Evolutionary conservation across 2,888 invertebrate genomes (phyloP), one percentile per base, ranked within the genome.

Genomic region (Clepsis dumicolana): DNA sequence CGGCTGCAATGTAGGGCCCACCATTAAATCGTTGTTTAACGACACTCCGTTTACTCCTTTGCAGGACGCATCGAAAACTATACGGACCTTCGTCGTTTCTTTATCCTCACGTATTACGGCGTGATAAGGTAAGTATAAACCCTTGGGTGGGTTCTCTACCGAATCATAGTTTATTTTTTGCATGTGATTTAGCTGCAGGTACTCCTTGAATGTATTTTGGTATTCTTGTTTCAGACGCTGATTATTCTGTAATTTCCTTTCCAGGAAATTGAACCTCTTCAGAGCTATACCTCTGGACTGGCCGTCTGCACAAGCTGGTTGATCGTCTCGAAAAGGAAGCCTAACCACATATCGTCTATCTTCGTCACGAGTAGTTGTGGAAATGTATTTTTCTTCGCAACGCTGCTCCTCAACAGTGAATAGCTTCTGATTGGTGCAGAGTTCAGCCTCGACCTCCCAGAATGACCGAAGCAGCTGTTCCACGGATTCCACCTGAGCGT

Each of bases 181-280:
- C 60, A 61, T 61, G 21, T 61, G 60, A 21, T 61, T 32, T 21
- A 61, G 24, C 32, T 29, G 25, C 21, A 61, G 14, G 21, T 64
- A 27, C 56, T 69, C n/a, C 27, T 62, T 64, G 7, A 70, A 64
- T n/a, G 48, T 70, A 18, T 62, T 62, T 7, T 24, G 4, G 14
- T 70, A 21, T 29, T 54, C 48, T 41, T 24, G 4, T 29, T 73
- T 64, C 21, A 27, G 27, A 48, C 16, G 52, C 48, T 73, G 74
- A 25, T 69, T 70, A 25, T 72, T 61, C 0, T 61, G 5, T 48
- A 74, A 44, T 41, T 77, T 77, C 72, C 0, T 73, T 29, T 18
- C 77, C 67, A 5, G 75, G 73, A 0, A 72, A 50, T 32, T 5
- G 52, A 50, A 77, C 74, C 29, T 73, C 54, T 57, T 59, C 18